Evolutionary conservation across 2,113 vertebrate genomes (phyloP), one percentile per base, ranked within the genome.

Genomic region (Myiozetetes cayanensis): DNA sequence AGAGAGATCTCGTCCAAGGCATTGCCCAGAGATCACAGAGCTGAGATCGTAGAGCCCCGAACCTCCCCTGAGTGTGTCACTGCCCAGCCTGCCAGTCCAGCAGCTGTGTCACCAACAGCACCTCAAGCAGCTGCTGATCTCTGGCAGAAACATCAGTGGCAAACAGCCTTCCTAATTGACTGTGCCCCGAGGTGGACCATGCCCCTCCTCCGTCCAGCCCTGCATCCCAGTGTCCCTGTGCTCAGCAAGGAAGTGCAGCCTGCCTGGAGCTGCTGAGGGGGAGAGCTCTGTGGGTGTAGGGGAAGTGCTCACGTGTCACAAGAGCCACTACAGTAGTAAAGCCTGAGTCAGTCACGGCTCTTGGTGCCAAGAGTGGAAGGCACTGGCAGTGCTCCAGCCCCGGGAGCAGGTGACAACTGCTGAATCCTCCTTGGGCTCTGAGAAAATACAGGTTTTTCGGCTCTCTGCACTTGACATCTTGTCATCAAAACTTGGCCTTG

Each of bases 401-500:
- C 27, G 16, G 72, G 50, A 93, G 77, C 49, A n/a, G 89, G 53
- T 56, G 70, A 77, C 2, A 16, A 27, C 66, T 81, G 70, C 61
- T 75, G 77, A 46, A 67, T 43, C 76, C 81, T 91, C 61, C 52
- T 56, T 46, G 68, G n/a, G 70, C 77, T 39, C 44, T 47, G 39
- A 30, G 70, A 91, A 78, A 50, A 33, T 0, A 19, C 49, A 14
- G 16, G 16, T 44, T 52, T 49, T 53, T 71, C 58, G 68, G 41
- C 49, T 84, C 43, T 39, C 33, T 41, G 31, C 47, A 3, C 35
- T 30, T 23, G 85, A 82, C 58, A 19, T 61, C 44, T 90, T 5
- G 0, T 31, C 0, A 0, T 7, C 2, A 4, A 20, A 53, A 35
- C 20, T 23, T 43, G 67, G 37, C 10, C 46, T 66, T 22, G 58